Evolutionary conservation across 2,113 vertebrate genomes (phyloP).

Genomic region (Anguilla japonica): DNA sequence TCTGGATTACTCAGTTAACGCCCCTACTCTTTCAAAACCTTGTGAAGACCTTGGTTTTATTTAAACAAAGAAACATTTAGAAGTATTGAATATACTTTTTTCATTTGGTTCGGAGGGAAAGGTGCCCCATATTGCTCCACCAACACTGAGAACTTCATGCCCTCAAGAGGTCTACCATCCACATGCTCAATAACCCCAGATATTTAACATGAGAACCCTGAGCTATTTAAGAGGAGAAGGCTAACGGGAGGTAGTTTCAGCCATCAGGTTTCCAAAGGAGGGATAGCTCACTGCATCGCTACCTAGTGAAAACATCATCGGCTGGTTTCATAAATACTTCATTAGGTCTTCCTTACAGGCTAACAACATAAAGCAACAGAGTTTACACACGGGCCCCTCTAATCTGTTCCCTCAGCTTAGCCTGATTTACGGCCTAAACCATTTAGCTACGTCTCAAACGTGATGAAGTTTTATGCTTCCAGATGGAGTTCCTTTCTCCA

Average conservation of each 20-base stretch:
- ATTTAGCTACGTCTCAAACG: neutral
- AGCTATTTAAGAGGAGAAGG: neutral
- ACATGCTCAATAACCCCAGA: too few relatives aligned
- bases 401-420: neutral
- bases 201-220: neutral
- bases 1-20: too few relatives aligned
- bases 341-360: neutral
- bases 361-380: neutral
- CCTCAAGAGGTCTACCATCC: too few relatives aligned
- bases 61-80: too few relatives aligned
- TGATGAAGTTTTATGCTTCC: neutral
- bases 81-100: too few relatives aligned
- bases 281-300: neutral
- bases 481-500: neutral
- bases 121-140: too few relatives aligned
- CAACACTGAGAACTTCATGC: too few relatives aligned
- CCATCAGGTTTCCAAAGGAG: neutral
- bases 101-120: too few relatives aligned
- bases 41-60: too few relatives aligned
- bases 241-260: neutral
- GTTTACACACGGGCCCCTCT: neutral
- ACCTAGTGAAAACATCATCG: neutral
- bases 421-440: constrained; percentile 3
- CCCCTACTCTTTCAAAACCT: too few relatives aligned
- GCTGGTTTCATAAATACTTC: neutral